phyloP scores from a whole-genome alignment of 2,797 vertebrate species.

The Coregonus sp. region DNA sequence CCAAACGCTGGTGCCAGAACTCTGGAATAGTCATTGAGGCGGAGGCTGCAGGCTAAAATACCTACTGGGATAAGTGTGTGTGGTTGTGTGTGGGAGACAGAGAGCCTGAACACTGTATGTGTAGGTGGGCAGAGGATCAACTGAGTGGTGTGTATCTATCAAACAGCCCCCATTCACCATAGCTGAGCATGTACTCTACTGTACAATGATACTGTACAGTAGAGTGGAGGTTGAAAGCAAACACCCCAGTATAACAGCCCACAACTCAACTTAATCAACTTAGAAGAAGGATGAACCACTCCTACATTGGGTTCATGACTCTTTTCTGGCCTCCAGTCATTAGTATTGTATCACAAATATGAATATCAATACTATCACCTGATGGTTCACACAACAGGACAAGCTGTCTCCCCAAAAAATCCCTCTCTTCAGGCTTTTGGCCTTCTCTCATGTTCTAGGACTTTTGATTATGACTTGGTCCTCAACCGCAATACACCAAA shows the following conservation, averaged over 20 bases:
- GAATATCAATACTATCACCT: too few relatives aligned
- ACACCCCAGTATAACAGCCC: background rate
- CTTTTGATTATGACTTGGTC: too few relatives aligned
- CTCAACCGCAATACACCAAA: too few relatives aligned
- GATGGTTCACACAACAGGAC: too few relatives aligned
- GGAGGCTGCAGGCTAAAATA: constrained; percentile 64
- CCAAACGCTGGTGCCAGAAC: constrained; percentile 50
- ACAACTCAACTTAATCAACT: background rate
- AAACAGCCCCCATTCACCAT: background rate
- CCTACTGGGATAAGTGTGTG: constrained; percentile 41
- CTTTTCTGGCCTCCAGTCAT: too few relatives aligned
- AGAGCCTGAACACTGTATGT: background rate
- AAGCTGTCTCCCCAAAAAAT: too few relatives aligned
- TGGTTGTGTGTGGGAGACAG: constrained; percentile 16
- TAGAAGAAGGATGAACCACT: too few relatives aligned
- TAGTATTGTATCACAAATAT: too few relatives aligned
- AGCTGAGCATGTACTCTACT: background rate
- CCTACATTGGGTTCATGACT: too few relatives aligned
- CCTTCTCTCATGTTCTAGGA: too few relatives aligned
- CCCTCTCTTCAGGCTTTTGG: too few relatives aligned
- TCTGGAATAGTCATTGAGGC: constrained; percentile 42
- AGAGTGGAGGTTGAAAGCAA: background rate
- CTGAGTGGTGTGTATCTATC: constrained; percentile 1
- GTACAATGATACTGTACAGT: background rate
- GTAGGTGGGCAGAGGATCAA: background rate